Evolutionary conservation across 2,888 invertebrate genomes (phyloP).

Genomic region (Drosophila peninsularis): DNA sequence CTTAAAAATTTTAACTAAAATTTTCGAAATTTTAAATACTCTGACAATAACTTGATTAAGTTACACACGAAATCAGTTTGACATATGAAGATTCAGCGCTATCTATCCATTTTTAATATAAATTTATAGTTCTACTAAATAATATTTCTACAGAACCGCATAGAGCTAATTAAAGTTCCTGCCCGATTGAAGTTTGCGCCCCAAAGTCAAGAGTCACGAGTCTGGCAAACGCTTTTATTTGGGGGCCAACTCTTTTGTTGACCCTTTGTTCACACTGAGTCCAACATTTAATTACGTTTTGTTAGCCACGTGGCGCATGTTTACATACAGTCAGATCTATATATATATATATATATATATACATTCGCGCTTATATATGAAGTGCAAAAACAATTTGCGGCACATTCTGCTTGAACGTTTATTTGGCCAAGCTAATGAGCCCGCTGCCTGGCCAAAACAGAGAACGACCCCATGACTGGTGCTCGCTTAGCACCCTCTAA

Average conservation of each 20-base stretch:
- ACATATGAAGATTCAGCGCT: neutral
- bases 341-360: constrained; percentile 7
- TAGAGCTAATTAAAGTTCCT: constrained; percentile 8
- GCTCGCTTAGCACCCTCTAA: neutral
- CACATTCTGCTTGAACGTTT: constrained; percentile 43
- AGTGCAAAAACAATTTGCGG: constrained; percentile 28
- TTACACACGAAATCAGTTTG: too few relatives aligned
- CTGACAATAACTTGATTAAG: too few relatives aligned
- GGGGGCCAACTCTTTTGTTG: constrained; percentile 11
- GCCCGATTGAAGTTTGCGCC: constrained; percentile 3
- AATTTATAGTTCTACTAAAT: neutral
- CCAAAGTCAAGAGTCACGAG: constrained; percentile 20
- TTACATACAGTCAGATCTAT: constrained; percentile 35
- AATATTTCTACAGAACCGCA: neutral
- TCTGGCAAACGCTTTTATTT: neutral
- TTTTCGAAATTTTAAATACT: too few relatives aligned
- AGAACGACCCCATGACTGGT: neutral
- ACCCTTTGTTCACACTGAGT: constrained; percentile 12
- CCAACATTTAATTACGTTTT: constrained; percentile 59
- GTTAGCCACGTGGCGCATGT: constrained; percentile 61
- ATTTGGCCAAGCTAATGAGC: constrained; percentile 73
- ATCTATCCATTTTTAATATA: neutral
- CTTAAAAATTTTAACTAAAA: too few relatives aligned
- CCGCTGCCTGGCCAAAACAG: constrained; percentile 36
- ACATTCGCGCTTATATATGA: constrained; percentile 1